Evolutionary conservation across 2,797 vertebrate species (phyloP).

Genomic region (Lophotriccus pileatus): DNA sequence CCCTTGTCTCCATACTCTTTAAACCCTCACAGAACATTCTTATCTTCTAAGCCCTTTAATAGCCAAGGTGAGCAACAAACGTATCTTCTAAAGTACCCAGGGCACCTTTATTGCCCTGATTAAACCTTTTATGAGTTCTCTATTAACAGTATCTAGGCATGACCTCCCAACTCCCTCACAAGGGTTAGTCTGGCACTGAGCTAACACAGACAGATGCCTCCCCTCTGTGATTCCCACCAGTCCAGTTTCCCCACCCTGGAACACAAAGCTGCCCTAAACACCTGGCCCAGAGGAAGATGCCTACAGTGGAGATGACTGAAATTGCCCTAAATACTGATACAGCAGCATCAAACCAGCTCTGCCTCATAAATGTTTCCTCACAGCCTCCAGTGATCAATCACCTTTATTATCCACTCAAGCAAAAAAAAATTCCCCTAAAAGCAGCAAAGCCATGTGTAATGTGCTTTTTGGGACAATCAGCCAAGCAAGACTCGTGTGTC

Average conservation of each 20-base stretch:
- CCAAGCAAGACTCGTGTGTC: not conserved
- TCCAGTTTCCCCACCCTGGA: not conserved
- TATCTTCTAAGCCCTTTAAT: not conserved
- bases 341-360: not conserved
- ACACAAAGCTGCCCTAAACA: not conserved
- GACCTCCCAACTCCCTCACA: not conserved
- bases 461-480: conserved; percentile 37
- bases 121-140: not conserved
- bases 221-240: not conserved
- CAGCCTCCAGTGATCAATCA: not conserved
- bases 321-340: not conserved
- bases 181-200: not conserved
- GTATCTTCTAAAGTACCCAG: not conserved
- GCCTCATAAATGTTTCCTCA: not conserved
- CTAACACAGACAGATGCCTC: not conserved
- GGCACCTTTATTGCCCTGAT: not conserved
- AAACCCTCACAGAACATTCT: accelerated
- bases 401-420: not conserved
- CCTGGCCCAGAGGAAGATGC: not conserved
- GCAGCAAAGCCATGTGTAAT: not conserved
- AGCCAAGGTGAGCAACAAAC: not conserved
- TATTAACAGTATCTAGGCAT: not conserved
- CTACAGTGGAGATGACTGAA: not conserved
- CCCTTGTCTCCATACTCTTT: not conserved
- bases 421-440: not conserved